Conservation (phyloP, 1,140 invertebrate genomes). For the Archivesica marissinica region DNA sequence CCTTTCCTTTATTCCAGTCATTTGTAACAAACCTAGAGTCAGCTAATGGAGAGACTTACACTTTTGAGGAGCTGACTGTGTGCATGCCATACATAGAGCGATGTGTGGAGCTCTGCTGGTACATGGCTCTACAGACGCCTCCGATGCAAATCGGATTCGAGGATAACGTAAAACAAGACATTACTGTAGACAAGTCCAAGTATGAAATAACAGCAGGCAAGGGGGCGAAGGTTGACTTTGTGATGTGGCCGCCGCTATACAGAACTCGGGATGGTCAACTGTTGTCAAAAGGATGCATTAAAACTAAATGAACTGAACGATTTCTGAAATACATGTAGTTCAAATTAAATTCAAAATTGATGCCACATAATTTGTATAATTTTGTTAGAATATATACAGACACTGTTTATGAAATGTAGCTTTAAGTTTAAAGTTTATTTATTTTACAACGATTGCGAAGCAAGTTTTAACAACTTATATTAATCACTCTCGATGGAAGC, state of each 20-base stretch:
- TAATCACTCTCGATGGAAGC: too few species aligned
- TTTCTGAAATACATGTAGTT: too few species aligned
- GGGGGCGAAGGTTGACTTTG: constrained; percentile 50
- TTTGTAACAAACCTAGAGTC: constrained; percentile 45
- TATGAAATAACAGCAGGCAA: constrained; percentile 54
- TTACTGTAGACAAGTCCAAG: constrained; percentile 49
- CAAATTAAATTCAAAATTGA: too few species aligned
- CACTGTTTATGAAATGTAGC: too few species aligned
- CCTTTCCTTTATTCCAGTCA: too few species aligned
- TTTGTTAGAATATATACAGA: too few species aligned
- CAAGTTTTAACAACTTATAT: too few species aligned
- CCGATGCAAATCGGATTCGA: constrained; percentile 44
- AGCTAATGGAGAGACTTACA: constrained; percentile 16
- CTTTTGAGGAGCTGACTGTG: constrained; percentile 45
- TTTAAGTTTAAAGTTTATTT: too few species aligned
- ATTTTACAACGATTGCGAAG: too few species aligned
- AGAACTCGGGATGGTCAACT: constrained; percentile 7
- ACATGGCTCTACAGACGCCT: constrained; percentile 28
- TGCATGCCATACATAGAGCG: constrained; percentile 55
- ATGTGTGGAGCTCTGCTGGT: constrained; percentile 52
- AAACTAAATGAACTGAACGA: constrained; percentile 25
- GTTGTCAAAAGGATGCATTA: constrained; percentile 37
- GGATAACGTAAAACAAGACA: constrained; percentile 17
- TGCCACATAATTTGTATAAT: too few species aligned
- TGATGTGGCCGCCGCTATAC: constrained; percentile 52